A percentile compares a stretch with the other conserved stretches of the same genome.
Evolutionary conservation across 2,888 invertebrate species (phyloP).

Genomic region (Apodemia duryi): DNA sequence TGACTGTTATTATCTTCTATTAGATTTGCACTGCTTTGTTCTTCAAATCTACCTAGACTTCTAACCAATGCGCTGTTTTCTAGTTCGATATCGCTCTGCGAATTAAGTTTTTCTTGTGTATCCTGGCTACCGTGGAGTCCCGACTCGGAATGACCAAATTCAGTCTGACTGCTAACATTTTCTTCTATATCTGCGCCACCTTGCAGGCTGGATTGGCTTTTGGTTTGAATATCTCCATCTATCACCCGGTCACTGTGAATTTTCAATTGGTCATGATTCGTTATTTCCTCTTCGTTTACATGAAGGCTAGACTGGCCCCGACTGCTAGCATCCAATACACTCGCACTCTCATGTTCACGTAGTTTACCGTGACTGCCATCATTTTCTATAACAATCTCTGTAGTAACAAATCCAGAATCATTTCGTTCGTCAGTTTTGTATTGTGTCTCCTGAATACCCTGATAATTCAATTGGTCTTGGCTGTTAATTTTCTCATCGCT

Average conservation of each 20-base stretch:
- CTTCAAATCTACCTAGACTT: neutral
- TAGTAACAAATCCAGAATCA: neutral
- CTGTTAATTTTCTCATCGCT: neutral
- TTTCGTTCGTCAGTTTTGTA: neutral
- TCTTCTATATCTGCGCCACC: neutral
- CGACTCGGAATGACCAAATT: neutral
- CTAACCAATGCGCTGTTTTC: no score
- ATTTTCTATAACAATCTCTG: neutral
- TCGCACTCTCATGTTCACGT: neutral
- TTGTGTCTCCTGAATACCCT: neutral
- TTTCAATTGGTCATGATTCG: neutral
- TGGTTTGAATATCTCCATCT: neutral
- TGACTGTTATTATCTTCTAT: no score
- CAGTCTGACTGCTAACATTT: neutral
- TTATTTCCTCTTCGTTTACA: neutral
- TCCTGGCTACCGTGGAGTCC: neutral
- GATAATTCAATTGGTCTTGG: neutral
- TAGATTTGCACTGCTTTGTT: neutral
- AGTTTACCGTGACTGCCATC: neutral
- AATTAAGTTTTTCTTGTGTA: neutral
- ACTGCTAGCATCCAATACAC: neutral
- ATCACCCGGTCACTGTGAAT: no score
- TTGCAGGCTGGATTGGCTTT: neutral
- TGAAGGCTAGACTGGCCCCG: neutral
- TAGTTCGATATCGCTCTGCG: no score